phyloP scores from a whole-genome alignment of 2,797 vertebrate species.

The Takifugu rubripes region DNA sequence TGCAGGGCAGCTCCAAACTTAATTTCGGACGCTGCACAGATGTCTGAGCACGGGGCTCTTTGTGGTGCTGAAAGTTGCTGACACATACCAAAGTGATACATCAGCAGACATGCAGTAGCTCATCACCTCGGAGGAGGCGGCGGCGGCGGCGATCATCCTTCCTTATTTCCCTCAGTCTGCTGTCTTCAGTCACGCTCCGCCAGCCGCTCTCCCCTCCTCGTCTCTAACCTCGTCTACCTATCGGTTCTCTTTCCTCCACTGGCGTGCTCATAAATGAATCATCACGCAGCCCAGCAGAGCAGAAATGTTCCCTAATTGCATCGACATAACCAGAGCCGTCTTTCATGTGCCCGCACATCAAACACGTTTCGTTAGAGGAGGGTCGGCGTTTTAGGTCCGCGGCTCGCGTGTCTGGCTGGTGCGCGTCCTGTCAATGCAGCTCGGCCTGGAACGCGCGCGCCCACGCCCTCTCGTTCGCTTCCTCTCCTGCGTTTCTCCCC shows the following conservation, averaged over 20 bases:
- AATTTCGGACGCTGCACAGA: conserved; percentile 57
- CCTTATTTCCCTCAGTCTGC: conserved; percentile 50
- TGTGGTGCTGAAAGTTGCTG: conserved; percentile 48
- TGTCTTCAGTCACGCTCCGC: conserved; percentile 21
- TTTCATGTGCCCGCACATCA: conserved; percentile 39
- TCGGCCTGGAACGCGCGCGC: conserved; percentile 53
- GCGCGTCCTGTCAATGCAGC: conserved; percentile 56
- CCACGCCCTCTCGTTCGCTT: conserved; percentile 45
- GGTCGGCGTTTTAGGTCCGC: neutral
- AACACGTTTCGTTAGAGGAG: conserved; percentile 43
- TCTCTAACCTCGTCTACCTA: conserved; percentile 51
- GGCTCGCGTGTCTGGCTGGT: conserved; percentile 53
- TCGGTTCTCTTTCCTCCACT: conserved; percentile 29
- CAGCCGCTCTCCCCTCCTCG: conserved; percentile 30
- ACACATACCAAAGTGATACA: conserved; percentile 53
- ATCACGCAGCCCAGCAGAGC: conserved; percentile 69
- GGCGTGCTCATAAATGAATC: conserved; percentile 72
- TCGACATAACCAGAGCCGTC: conserved; percentile 56
- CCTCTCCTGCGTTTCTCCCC: conserved; percentile 58
- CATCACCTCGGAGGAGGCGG: conserved; percentile 35
- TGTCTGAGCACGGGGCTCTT: conserved; percentile 34
- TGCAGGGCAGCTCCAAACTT: conserved; percentile 44
- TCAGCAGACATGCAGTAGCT: conserved; percentile 34
- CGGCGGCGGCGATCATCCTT: conserved; percentile 29
- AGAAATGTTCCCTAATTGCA: conserved; percentile 74